Evolutionary conservation across 1,140 invertebrate species (phyloP), one percentile per base, ranked within the genome.

Genomic region (Parasteatoda tepidariorum): DNA sequence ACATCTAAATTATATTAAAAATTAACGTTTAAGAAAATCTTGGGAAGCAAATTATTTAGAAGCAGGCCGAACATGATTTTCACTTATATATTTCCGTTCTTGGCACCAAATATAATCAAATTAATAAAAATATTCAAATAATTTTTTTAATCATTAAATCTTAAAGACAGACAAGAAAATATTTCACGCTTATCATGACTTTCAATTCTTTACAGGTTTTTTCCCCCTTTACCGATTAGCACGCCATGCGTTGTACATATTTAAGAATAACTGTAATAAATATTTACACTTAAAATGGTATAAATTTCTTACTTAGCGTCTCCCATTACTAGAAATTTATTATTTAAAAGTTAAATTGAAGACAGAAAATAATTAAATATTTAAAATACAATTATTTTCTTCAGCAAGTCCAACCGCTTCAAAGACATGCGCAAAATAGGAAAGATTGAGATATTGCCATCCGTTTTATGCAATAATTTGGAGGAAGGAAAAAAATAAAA

Each of bases 371-470:
- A n/a, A n/a, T n/a, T n/a, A n/a, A n/a, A n/a, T n/a, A n/a, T n/a
- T n/a, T n/a, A n/a, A n/a, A n/a, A n/a, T n/a, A n/a, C n/a, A 48
- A 28, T 71, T 38, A 18, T 31, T 31, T 7, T 73, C 57, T 71
- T 73, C 5, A 28, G 31, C 70, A 57, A 68, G 11, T 57, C 15
- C 31, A 30, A 73, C 70, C 70, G 70, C 70, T 73, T n/a, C 28
- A 55, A 66, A 73, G 41, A 31, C 70, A 73, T 73, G 70, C 70
- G 70, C 70, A 73, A 28, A n/a, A n/a, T 2, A 18, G 41, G n/a
- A 33, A 41, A 73, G n/a, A 57, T 31, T 48, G 18, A 48, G 30
- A 24, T 3, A 57, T 11, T 30, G 70, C 54, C 54, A 73, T 11
- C 38, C n/a, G n/a, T n/a, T n/a, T n/a, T n/a, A n/a, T n/a, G n/a